Evolutionary conservation across 2,888 invertebrate genomes (phyloP).

Genomic region (Drosophila infuscata): DNA sequence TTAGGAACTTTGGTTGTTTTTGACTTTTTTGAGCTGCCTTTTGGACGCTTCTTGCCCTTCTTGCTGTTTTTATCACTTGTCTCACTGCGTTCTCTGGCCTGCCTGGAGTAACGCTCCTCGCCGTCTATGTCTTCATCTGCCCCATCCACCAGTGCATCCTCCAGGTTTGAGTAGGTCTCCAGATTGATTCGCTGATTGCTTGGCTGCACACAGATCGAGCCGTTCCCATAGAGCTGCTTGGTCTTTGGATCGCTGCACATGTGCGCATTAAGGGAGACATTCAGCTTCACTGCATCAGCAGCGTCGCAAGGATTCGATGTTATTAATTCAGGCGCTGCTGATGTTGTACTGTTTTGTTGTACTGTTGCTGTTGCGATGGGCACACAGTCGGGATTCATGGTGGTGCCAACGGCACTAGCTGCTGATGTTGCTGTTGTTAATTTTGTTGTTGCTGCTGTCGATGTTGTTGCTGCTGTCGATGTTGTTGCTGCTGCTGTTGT

Average conservation of each 20-base stretch:
- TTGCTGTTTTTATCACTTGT: background rate
- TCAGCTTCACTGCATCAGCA: conserved; percentile 70
- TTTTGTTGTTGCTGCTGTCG: background rate
- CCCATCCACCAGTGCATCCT: conserved; percentile 14
- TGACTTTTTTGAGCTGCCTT: background rate
- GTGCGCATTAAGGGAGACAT: conserved; percentile 81
- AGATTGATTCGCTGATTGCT: conserved; percentile 7
- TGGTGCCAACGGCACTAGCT: conserved; percentile 5
- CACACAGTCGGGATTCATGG: conserved; percentile 66
- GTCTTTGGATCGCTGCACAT: conserved; percentile 71
- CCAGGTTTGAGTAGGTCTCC: conserved; percentile 9
- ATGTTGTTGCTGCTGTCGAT: background rate
- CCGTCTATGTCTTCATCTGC: background rate
- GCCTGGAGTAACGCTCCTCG: conserved; percentile 41
- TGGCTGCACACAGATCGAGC: conserved; percentile 70
- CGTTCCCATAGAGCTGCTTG: conserved; percentile 74
- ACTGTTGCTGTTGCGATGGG: conserved; percentile 26
- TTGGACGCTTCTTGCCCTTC: background rate
- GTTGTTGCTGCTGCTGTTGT: background rate
- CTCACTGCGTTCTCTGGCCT: conserved; percentile 4
- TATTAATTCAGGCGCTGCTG: background rate
- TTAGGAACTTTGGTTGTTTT: background rate
- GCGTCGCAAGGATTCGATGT: conserved; percentile 14
- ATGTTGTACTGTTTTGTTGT: background rate
- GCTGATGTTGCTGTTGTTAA: background rate